Base-by-base conservation (phyloP, 2,113 vertebrate species). In the Machaerirhynchus nigripectus region DNA sequence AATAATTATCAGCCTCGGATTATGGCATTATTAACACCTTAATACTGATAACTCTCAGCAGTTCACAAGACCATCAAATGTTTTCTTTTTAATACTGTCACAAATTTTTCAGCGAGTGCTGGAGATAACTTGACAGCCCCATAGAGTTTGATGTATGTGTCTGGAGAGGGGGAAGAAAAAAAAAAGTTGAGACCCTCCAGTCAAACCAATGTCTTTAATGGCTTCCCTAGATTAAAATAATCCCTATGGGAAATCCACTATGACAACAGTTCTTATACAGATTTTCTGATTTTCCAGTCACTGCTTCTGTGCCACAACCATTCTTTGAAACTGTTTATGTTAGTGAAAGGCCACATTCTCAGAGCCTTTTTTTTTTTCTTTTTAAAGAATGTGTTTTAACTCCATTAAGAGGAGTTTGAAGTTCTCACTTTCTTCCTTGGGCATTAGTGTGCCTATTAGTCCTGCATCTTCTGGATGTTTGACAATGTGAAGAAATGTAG, bases 41-140 rank as follows among this genome's bases (percentile, higher is more conserved):
- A 98, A 98, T 98, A 98, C 98, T 67, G 95, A 98, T 97, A 97
- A 97, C 95, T 97, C 96, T 49, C 87, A 96, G 85, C 89, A 96
- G 94, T 97, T 97, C 96, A 94, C 94, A 93, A 97, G 95, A 80
- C 79, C 49, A 67, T 96, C 89, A 89, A 84, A 93, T 96, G 86
- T 95, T 96, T 97, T 91, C 91, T 87, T 96, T 96, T 92, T 77
- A 91, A 84, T 89, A n/a, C 70, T 86, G 68, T 64, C 33, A 37
- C 27, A 65, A 69, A 90, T 93, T 76, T 95, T 96, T 93, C 95
- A 97, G 87, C 3, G 14, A 94, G 88, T 22, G 11, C 73, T 95
- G 87, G 52, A 96, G 97, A 97, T 96, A 96, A 94, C 91, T 5
- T 94, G 97, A 96, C 97, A 97, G 94, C 78, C 90, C 89, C 89